These are phyloP conservation scores for Coecobrya sp. DNA, from an alignment of 2,888 invertebrate species.

Conservation along the genomic window DNA sequence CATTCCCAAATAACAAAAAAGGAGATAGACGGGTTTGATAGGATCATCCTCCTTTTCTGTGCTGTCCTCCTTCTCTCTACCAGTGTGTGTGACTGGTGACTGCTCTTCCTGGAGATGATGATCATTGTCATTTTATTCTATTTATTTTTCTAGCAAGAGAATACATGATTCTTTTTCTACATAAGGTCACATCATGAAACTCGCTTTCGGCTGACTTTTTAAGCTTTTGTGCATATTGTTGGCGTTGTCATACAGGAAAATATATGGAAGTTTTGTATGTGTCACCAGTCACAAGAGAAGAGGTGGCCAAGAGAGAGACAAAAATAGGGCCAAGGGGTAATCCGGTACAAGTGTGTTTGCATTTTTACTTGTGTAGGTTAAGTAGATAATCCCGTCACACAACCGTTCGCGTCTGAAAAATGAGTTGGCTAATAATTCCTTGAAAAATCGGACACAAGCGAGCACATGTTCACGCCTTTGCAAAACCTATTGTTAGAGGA, in stretches of 20 bases:
- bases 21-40: slow-evolving; percentile 16
- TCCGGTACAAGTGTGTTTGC: slow-evolving; percentile 56
- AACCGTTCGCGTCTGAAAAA: too few species aligned
- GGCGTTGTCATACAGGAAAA: not conserved
- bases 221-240: slow-evolving; percentile 12
- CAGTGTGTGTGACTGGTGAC: not conserved
- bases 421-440: slow-evolving; percentile 1
- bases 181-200: slow-evolving; percentile 19
- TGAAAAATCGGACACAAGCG: not conserved
- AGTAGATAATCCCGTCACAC: not conserved
- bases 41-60: slow-evolving; percentile 11
- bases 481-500: not conserved
- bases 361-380: slow-evolving; percentile 30
- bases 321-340: not conserved
- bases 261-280: not conserved
- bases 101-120: slow-evolving; percentile 41
- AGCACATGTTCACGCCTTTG: slow-evolving; percentile 52
- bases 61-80: not conserved
- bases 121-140: slow-evolving; percentile 50
- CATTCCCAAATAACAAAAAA: not conserved
- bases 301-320: not conserved
- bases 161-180: slow-evolving; percentile 2
- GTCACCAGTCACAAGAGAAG: not conserved
- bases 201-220: slow-evolving; percentile 8
- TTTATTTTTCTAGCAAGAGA: slow-evolving; percentile 1